A percentile compares a stretch with the other conserved stretches of the same genome.
Conservation (phyloP, 2,113 vertebrate species). For the Cichladusa arquata region DNA sequence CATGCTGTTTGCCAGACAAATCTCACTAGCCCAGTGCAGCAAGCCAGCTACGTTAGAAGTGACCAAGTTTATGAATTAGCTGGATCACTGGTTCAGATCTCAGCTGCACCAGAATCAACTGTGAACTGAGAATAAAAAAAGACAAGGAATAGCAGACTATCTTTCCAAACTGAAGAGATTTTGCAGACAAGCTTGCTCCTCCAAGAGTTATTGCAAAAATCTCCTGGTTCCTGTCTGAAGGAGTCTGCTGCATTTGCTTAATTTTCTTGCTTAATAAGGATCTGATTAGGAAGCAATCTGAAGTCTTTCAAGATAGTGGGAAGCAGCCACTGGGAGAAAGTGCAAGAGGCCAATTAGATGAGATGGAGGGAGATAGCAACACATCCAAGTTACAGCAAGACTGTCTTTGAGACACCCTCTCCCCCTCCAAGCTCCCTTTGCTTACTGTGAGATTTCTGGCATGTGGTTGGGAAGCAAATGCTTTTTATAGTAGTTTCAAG, state of each 20-base stretch:
- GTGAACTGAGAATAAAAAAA: neutral
- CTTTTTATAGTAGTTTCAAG: neutral
- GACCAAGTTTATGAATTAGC: neutral
- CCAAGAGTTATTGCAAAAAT: neutral
- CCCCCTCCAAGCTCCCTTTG: neutral
- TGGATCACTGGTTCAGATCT: neutral
- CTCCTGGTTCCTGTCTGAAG: neutral
- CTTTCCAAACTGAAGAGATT: neutral
- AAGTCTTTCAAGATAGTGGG: neutral
- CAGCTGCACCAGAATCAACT: neutral
- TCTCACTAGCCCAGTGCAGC: neutral
- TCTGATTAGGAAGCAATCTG: neutral
- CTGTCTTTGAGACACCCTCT: neutral
- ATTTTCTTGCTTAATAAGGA: neutral
- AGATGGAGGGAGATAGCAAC: neutral
- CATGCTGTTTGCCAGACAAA: neutral
- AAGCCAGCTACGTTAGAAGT: neutral
- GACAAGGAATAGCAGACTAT: neutral
- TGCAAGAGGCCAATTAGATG: neutral
- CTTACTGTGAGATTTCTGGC: neutral
- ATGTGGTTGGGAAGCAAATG: neutral
- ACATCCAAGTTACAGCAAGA: neutral
- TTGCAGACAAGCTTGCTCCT: neutral
- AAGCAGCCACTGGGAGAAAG: neutral
- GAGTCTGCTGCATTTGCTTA: neutral